phyloP scores from a whole-genome alignment of 2,797 vertebrate genomes.

The Mycteria americana region DNA sequence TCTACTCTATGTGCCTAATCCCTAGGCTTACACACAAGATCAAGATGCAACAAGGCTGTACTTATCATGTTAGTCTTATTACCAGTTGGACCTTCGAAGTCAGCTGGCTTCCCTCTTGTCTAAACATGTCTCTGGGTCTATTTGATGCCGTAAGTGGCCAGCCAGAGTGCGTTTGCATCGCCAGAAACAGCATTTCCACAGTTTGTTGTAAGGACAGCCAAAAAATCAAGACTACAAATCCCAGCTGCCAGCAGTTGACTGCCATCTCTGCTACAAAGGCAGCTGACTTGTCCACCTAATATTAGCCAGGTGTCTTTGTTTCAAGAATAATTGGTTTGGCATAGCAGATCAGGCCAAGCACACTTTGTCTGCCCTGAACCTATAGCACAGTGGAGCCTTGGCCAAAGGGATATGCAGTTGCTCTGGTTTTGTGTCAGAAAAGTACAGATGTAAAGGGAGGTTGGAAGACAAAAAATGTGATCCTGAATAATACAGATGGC shows the following conservation, averaged over 20 bases:
- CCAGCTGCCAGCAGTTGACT: background rate
- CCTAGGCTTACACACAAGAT: background rate
- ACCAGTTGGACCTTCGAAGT: background rate
- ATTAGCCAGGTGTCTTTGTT: background rate
- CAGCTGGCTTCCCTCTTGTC: background rate
- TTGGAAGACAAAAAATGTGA: background rate
- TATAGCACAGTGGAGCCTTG: background rate
- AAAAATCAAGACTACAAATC: background rate
- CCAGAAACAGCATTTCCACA: background rate
- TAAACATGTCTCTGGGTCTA: background rate
- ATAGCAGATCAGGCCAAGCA: background rate
- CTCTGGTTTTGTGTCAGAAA: background rate
- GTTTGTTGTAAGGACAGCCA: background rate
- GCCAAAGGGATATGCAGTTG: background rate
- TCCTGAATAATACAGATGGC: background rate
- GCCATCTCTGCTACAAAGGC: background rate
- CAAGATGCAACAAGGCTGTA: background rate
- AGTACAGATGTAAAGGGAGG: background rate
- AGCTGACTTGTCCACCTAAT: background rate
- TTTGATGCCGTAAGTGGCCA: background rate
- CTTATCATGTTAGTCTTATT: background rate
- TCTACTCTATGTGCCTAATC: background rate
- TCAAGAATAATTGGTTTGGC: background rate
- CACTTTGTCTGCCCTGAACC: background rate
- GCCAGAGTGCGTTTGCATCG: background rate